Evolutionary conservation across 2,113 vertebrate species (phyloP), one percentile per base, ranked within the genome.

Genomic region (Gadus chalcogrammus): DNA sequence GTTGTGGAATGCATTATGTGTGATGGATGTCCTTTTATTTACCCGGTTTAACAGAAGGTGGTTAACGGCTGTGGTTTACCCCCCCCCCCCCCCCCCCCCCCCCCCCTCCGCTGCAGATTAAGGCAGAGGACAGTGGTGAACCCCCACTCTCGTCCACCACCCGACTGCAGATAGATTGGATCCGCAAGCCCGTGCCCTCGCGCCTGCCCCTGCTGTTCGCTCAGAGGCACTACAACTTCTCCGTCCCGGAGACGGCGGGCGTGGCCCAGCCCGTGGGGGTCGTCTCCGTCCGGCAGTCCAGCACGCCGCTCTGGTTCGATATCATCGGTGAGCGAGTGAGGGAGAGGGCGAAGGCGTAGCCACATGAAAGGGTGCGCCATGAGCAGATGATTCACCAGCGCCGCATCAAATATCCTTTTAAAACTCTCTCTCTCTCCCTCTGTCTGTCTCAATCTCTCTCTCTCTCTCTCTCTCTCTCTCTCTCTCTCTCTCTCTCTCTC

Each of bases 191-290:
- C 0, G 74, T 81, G 0, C 94, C 95, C 17, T 95, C 95, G 0
- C 80, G 88, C 0, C 5, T 91, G 27, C 91, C 95, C 0, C 82
- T 98, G 81, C 87, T 91, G 61, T 99, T 99, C 0, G 94, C 94
- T 3, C 94, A 97, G 6, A 91, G 93, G 0, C 91, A 92, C 87
- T 98, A 97, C 90, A 98, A 98, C 85, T 99, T 99, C 89, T 95
- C 95, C 0, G 38, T 99, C 68, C 85, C 91, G 73, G 97, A 99
- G 85, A 96, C 92, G 0, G 92, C 96, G 7, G 90, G 90, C 77
- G 96, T 99, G n/a, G 94, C 93, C 0, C 94, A 95, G 88, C 95
- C 95, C 0, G 95, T 99, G 0, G 97, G 97, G 20, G 91, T 95
- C 28, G 93, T 99, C 2, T 95, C 95, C 0, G 92, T 97, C 81